A percentile compares a stretch with the other conserved stretches of the same genome.
Evolutionary conservation across 1,140 invertebrate species (phyloP).

Genomic region (Pseudomyrmex flavicornis): DNA sequence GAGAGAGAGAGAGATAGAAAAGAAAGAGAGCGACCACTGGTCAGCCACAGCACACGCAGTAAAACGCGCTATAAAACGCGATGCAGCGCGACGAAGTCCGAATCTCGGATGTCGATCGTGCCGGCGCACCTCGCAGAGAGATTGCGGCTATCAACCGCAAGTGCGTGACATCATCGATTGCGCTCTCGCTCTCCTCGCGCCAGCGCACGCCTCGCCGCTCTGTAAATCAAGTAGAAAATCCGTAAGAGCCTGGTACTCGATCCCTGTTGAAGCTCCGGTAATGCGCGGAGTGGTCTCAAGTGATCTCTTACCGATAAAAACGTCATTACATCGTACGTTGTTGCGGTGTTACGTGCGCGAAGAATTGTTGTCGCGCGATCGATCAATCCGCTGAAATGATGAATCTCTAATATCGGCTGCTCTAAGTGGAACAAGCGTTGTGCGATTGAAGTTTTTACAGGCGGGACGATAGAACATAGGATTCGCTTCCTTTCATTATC

Average conservation of each 20-base stretch:
- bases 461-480: not conserved
- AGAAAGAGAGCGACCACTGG: constrained; percentile 67
- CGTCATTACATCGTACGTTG: constrained; percentile 11
- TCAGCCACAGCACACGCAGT: constrained; percentile 75
- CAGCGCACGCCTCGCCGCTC: constrained; percentile 4
- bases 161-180: constrained; percentile 59
- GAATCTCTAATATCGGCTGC: not conserved
- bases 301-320: constrained; percentile 20
- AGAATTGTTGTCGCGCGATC: constrained; percentile 28
- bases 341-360: not conserved
- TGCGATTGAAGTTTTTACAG: constrained; percentile 4
- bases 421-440: not conserved
- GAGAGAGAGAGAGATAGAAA: constrained; percentile 23
- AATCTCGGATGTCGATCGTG: constrained; percentile 72
- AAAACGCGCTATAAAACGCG: constrained; percentile 73
- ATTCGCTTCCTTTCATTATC: constrained; percentile 30
- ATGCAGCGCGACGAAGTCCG: constrained; percentile 67
- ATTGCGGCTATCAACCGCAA: constrained; percentile 70
- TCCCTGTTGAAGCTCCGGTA: constrained; percentile 1
- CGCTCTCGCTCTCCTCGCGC: constrained; percentile 15
- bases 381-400: constrained; percentile 11
- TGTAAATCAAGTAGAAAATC: constrained; percentile 54
- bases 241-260: constrained; percentile 27
- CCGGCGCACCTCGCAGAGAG: constrained; percentile 61
- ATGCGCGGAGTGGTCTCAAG: not conserved